Base-by-base conservation (phyloP, 2,113 vertebrate species). In the Xiphophorus hellerii region DNA sequence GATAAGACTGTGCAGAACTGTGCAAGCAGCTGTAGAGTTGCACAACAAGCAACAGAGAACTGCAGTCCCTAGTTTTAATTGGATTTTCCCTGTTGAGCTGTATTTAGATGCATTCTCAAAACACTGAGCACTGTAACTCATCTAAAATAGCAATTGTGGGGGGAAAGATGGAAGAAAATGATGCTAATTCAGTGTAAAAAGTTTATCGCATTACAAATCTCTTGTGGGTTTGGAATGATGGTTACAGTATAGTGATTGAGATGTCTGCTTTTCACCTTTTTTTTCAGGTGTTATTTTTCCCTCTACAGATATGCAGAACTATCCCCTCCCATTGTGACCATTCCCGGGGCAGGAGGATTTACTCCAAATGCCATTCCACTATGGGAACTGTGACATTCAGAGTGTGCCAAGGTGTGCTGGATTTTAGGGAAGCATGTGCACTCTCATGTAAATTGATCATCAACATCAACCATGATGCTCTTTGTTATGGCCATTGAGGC, bases 311-410 rank as follows among this genome's bases (percentile, higher is more conserved):
- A 84, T 73, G 69, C 71, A 81, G 80, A 78, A 77, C 75, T 77
- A 69, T 84, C 81, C 64, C 77, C 81, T 89, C 65, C 73, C 76
- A 73, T 85, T 64, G 31, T 80, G 84, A 78, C 83, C 84, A 84
- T 90, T 92, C 76, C 78, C 72, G 84, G 78, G 87, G 80, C 33
- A 74, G 79, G 69, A 89, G 88, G 91, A 89, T 77, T 80, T 85
- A 69, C 85, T 92, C 82, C 83, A 94, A 94, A 94, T 94, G 94
- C 88, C 94, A 94, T 86, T 93, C 90, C 89, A 93, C 90, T 77
- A 78, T 89, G 92, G 89, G 82, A 93, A 89, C 84, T 81, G 90
- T 94, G 94, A 94, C 94, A 95, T 95, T 95, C 89, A 77, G 73
- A 84, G 66, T 73, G 73, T 90, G 91, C 90, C 87, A 91, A 92